Base-by-base conservation (phyloP, 2,888 invertebrate genomes). In the Sinhomidia bicolor region DNA sequence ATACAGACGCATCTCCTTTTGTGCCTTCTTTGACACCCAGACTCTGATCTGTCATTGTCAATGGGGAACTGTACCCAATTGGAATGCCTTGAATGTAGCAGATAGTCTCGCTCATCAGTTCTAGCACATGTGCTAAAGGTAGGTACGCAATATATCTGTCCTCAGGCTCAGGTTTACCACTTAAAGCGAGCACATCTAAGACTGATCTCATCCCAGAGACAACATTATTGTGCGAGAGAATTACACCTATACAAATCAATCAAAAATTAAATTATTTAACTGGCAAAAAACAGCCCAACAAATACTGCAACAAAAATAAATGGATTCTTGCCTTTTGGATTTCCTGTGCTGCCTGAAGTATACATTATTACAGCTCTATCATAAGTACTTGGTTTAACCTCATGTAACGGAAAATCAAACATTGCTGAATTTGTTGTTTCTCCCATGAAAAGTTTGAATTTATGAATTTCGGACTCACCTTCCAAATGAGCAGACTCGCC, bases 341-440 rank as follows among this genome's bases (percentile, higher is more conserved):
- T 86, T 81, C 99, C 99, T 4, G 99, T 99, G 0, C 98, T 98
- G 1, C 99, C 99, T 92, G 98, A 98, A 1, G 99, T 99, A 95
- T 99, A 99, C 99, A 99, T 99, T 51, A 99, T 96, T 92, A 99
- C 98, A 74, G 99, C 99, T 3, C 96, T 96, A 94, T 99, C 99
- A n/a, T 95, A 94, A 12, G 95, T 94, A 6, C 94, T 94, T 4
- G 90, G 90, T 41, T 87, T 71, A 0, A 89, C 87, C 44, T 85
- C 89, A n/a, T n/a, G n/a, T n/a, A n/a, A n/a, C n/a, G n/a, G n/a
- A n/a, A n/a, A 78, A 71, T 65, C 12, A 60, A 36, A 44, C 36
- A 65, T n/a, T 62, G 4, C 20, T 29, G 5, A 62, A n/a, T n/a
- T n/a, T n/a, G n/a, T n/a, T 62, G 65, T 29, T 32, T 65, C 7